These are phyloP conservation scores for Neolamprologus variostigma DNA, from an alignment of 2,113 vertebrate genomes.

Conservation along the genomic window DNA sequence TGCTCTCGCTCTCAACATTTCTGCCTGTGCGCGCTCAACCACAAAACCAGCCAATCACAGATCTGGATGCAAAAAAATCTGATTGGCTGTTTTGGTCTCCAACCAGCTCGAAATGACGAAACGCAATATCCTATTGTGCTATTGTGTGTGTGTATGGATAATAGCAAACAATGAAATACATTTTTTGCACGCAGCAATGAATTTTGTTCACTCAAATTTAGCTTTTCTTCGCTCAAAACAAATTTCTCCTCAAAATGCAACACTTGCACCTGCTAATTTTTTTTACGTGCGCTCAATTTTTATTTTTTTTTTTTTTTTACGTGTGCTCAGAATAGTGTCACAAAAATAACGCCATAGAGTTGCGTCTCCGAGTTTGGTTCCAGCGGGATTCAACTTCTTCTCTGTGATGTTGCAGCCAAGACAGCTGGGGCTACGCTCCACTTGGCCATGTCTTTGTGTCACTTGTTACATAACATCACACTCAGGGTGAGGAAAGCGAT, in stretches of 20 bases:
- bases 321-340: background rate
- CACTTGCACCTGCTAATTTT: background rate
- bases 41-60: background rate
- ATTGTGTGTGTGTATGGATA: background rate
- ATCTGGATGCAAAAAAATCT: background rate
- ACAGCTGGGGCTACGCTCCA: background rate
- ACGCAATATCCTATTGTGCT: background rate
- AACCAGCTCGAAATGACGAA: background rate
- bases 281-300: background rate
- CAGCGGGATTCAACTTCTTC: background rate
- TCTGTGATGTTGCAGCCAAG: background rate
- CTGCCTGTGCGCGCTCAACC: too few species aligned
- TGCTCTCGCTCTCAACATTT: background rate
- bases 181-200: background rate
- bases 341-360: background rate
- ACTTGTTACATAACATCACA: background rate
- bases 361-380: background rate
- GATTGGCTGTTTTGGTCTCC: background rate
- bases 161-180: background rate
- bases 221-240: background rate
- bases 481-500: background rate
- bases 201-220: background rate
- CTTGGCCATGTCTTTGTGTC: background rate
- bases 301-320: background rate
- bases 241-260: background rate